Evolutionary conservation across 2,888 invertebrate species (phyloP).

Genomic region (Eupithecia subumbrata): DNA sequence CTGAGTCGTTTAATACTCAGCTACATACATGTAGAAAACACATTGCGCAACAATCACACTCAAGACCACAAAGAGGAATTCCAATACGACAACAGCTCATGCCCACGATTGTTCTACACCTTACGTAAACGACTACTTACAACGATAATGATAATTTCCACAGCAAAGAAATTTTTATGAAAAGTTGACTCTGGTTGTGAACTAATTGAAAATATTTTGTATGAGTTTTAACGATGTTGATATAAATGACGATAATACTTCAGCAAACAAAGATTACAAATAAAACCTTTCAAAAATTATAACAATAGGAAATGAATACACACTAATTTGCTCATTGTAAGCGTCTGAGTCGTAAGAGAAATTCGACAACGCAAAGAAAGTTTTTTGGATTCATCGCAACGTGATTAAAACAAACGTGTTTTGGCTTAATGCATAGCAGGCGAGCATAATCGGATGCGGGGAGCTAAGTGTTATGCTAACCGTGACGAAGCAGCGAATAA

Average conservation of each 20-base stretch:
- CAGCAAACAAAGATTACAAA: slow-evolving; percentile 40
- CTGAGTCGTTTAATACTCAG: background rate
- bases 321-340: slow-evolving; percentile 72
- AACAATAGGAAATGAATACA: slow-evolving; percentile 65
- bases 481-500: slow-evolving; percentile 28
- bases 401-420: slow-evolving; percentile 73
- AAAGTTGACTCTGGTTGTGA: slow-evolving; percentile 1
- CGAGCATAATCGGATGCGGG: slow-evolving; percentile 49
- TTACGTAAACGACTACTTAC: slow-evolving; percentile 35
- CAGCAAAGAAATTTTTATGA: background rate
- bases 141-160: slow-evolving; percentile 29
- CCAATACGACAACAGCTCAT: slow-evolving; percentile 38
- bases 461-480: slow-evolving; percentile 34
- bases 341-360: slow-evolving; percentile 66
- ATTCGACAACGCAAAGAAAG: slow-evolving; percentile 81
- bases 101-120: slow-evolving; percentile 36
- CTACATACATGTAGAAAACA: slow-evolving; percentile 28
- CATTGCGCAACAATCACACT: slow-evolving; percentile 35
- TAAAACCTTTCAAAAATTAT: slow-evolving; percentile 48
- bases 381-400: slow-evolving; percentile 67
- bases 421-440: slow-evolving; percentile 54
- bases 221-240: slow-evolving; percentile 29
- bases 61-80: slow-evolving; percentile 35
- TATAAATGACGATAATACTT: slow-evolving; percentile 43
- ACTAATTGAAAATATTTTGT: slow-evolving; percentile 18